phyloP scores from a whole-genome alignment of 2,888 invertebrate species.

The Synergus itoensis region DNA sequence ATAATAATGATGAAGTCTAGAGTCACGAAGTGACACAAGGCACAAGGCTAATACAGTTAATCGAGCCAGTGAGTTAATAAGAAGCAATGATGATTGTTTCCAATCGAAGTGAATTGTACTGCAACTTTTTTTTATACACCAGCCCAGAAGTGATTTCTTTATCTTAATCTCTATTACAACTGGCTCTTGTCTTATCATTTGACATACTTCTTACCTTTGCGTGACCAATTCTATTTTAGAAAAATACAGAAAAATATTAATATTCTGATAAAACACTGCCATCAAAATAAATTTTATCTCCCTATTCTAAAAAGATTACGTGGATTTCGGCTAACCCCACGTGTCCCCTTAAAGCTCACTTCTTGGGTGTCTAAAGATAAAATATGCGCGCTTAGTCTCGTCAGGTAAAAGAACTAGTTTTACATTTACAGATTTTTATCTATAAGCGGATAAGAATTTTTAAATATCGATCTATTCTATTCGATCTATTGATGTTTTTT shows the following conservation, averaged over 20 bases:
- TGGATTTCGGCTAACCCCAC: too few relatives aligned
- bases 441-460: neutral
- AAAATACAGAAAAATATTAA: constrained; percentile 11
- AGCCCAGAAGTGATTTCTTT: constrained; percentile 11
- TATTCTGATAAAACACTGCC: neutral
- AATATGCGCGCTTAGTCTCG: too few relatives aligned
- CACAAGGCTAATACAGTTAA: constrained; percentile 18
- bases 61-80: constrained; percentile 7
- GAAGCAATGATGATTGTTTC: constrained; percentile 13
- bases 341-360: too few relatives aligned
- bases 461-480: too few relatives aligned
- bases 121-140: neutral
- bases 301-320: too few relatives aligned
- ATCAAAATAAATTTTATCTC: neutral
- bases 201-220: constrained; percentile 22
- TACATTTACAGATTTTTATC: too few relatives aligned
- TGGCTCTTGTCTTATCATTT: constrained; percentile 35
- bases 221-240: neutral
- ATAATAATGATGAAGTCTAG: constrained; percentile 10
- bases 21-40: constrained; percentile 17
- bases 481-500: neutral
- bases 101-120: constrained; percentile 8
- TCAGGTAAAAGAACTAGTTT: neutral
- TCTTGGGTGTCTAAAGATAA: too few relatives aligned
- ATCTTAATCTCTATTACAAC: constrained; percentile 18